Base-by-base conservation (phyloP, 1,140 invertebrate genomes). In the Battus philenor region DNA sequence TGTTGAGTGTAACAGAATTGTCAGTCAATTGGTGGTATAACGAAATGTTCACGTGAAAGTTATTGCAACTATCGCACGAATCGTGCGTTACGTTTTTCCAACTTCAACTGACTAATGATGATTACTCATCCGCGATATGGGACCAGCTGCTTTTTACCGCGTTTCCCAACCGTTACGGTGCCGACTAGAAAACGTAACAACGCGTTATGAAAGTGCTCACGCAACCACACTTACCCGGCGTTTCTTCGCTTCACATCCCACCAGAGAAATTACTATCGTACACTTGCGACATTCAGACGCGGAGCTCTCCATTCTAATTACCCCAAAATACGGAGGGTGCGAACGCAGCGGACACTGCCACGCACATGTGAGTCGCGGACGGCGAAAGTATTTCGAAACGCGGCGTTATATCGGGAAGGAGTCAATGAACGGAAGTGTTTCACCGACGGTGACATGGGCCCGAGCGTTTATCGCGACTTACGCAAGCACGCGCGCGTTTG, bases 371-470 rank as follows among this genome's bases (percentile, higher is more conserved):
- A 63, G 51, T 51, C 27, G 46, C 55, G 50, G 47, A 54, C 62
- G 54, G 57, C 60, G 61, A 69, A 77, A 70, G 62, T 60, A 69
- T 82, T 75, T 79, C 73, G 69, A 79, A 68, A 81, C 53, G 54
- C 59, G 68, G 46, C 41, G 66, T 72, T 81, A 78, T 76, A 81
- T 81, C 75, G 72, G 73, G 72, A 74, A 75, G 61, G 77, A 83
- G 81, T 85, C 81, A 85, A 85, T 72, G 81, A 82, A 85, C 81
- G 81, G 75, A 85, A 83, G 77, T 80, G 70, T 80, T 85, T 85
- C 74, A 79, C 74, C 67, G 69, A 63, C 64, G 60, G 78, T 82
- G 81, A 85, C 78, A 81, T 68, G 69, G 65, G 67, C 46, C 48
- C 63, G 62, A 64, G 60, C 64, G 67, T 73, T 76, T 79, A 80